These are phyloP conservation scores for Crotalus helleri DNA, from an alignment of 2,113 vertebrate genomes.

Conservation along the genomic window DNA sequence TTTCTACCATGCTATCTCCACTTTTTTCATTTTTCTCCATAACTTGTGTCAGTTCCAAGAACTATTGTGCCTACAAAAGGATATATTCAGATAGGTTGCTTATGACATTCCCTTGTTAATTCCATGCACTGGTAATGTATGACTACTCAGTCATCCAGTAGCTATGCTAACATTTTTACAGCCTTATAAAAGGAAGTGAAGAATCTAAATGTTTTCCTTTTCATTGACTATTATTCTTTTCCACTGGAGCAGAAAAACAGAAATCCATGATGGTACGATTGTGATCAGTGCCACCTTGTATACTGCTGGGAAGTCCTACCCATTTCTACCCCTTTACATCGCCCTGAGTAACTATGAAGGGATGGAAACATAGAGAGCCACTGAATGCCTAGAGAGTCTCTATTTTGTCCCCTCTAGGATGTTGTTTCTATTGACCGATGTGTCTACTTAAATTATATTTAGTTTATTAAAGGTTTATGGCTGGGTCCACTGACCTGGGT, in stretches of 20 bases:
- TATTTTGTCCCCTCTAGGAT: background rate
- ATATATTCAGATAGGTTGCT: background rate
- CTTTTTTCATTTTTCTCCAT: background rate
- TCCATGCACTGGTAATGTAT: background rate
- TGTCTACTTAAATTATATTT: background rate
- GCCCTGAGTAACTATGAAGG: background rate
- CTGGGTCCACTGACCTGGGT: background rate
- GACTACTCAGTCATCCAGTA: background rate
- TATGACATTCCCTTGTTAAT: background rate
- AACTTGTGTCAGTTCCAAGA: too few relatives aligned
- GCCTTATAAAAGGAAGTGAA: background rate
- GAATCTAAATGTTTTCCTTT: background rate
- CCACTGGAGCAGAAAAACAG: background rate
- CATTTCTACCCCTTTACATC: background rate
- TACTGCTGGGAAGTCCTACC: background rate
- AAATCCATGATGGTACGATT: background rate
- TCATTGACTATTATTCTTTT: background rate
- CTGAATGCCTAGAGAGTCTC: background rate
- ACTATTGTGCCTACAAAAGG: background rate
- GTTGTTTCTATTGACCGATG: background rate
- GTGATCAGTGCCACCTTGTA: background rate
- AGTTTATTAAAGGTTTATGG: background rate
- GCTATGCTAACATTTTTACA: background rate
- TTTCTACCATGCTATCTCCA: background rate
- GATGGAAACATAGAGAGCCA: background rate